Conservation (phyloP, 2,797 vertebrate genomes). For the Crenichthys baileyi region DNA sequence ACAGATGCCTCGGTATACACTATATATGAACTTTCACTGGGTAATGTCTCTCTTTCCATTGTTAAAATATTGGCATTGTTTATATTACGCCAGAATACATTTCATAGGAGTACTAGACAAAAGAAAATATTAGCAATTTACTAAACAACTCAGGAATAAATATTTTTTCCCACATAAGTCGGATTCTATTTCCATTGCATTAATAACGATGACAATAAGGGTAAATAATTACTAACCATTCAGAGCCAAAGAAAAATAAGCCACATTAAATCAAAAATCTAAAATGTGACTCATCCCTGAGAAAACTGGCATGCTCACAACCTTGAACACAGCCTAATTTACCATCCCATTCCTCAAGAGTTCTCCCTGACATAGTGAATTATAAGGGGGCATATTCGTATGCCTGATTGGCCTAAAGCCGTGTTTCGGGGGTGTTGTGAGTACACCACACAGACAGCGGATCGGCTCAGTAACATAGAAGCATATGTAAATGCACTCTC, state of each 20-base stretch:
- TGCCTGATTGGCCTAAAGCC: conserved; percentile 78
- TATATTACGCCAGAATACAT: not conserved
- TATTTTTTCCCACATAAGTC: not conserved
- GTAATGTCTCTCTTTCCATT: not conserved
- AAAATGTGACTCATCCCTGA: conserved; percentile 75
- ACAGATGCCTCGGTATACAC: not conserved
- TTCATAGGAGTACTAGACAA: not conserved
- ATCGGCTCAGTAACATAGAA: conserved; percentile 73
- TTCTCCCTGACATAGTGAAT: conserved; percentile 82
- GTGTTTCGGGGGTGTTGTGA: conserved; percentile 78
- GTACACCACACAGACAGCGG: conserved; percentile 76
- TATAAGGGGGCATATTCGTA: conserved; percentile 80
- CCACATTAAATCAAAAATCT: conserved; percentile 69
- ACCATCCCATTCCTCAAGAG: conserved; percentile 81
- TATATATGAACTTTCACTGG: not conserved
- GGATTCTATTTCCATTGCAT: conserved; percentile 30
- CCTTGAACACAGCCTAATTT: conserved; percentile 80
- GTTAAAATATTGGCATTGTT: not conserved
- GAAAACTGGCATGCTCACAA: conserved; percentile 77
- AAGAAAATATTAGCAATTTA: not conserved
- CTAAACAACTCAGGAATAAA: conserved; percentile 2
- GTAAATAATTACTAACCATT: conserved; percentile 57
- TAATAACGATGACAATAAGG: conserved; percentile 49
- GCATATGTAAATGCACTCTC: conserved; percentile 80
- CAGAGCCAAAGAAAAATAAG: conserved; percentile 61